These are phyloP conservation scores for Pteronura brasiliensis DNA, from an alignment of 2,113 vertebrate species.

Conservation along the genomic window DNA sequence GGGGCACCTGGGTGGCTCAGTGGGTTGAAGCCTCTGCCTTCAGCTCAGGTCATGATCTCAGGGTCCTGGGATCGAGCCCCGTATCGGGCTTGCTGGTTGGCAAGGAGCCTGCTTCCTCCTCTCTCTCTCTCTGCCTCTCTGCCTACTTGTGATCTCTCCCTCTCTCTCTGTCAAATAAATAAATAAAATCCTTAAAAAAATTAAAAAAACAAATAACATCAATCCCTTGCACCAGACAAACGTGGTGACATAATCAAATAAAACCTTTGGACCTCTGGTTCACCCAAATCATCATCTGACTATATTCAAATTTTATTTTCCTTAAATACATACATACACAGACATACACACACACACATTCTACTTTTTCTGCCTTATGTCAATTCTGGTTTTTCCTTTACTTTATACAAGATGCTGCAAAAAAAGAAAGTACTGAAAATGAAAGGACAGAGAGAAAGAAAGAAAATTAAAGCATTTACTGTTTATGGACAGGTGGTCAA, in stretches of 20 bases:
- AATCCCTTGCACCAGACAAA: background rate
- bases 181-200: background rate
- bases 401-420: background rate
- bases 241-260: background rate
- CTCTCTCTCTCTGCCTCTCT: too few relatives aligned
- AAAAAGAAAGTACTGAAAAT: background rate
- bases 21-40: too few relatives aligned
- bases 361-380: background rate
- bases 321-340: background rate
- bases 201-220: background rate
- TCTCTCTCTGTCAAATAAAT: too few relatives aligned
- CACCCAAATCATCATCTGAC: background rate
- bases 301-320: background rate
- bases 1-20: too few relatives aligned
- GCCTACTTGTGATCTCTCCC: too few relatives aligned
- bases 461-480: background rate
- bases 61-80: too few relatives aligned
- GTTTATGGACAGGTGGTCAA: background rate
- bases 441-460: background rate
- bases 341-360: too few relatives aligned
- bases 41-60: too few relatives aligned
- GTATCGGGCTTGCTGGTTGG: fast-evolving
- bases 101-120: too few relatives aligned
- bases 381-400: background rate
- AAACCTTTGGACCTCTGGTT: background rate